Evolutionary conservation across 2,797 vertebrate genomes (phyloP), one percentile per base, ranked within the genome.

Genomic region (Rhinatrema bivittatum): DNA sequence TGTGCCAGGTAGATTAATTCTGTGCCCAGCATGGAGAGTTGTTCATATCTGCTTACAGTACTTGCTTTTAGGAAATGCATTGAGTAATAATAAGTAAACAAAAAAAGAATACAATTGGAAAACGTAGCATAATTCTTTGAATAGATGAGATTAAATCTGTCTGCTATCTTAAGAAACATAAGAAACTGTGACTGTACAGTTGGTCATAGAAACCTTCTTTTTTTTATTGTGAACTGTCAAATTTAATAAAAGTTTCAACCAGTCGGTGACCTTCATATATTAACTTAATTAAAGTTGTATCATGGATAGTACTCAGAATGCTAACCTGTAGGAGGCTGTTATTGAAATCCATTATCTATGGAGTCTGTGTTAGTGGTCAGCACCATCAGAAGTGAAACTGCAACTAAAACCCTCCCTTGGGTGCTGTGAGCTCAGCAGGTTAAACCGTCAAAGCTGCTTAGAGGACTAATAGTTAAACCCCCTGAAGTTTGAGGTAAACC

Each of bases 361-460:
- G 70, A 81, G 82, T 80, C 78, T 68, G 81, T 81, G 69, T 84
- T 85, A 75, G 82, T 81, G 85, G 81, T 81, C 83, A 86, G 82
- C 81, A 85, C 65, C 68, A 56, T 75, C 79, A 85, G 82, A 89
- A 87, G 81, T 85, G 79, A 87, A 82, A 79, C 76, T 82, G 83
- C 78, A 79, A 83, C 85, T 66, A 76, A 78, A 82, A 80, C 60
- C 55, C 62, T 92, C 89, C 84, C 81, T 62, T 64, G 87, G 87
- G 90, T 81, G 76, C 87, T 83, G 78, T 85, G 84, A 81, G 85
- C 89, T 85, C 89, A 91, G 91, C 85, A 81, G 86, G 89, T 89
- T 89, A 86, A 91, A 85, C 83, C 79, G 82, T 79, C 85, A 85
- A 85, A 87, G 87, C 89, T 90, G 87, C 90, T 94, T 89, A 89